phyloP scores from a whole-genome alignment of 2,797 vertebrate genomes.

The Rhyacichthys aspro region DNA sequence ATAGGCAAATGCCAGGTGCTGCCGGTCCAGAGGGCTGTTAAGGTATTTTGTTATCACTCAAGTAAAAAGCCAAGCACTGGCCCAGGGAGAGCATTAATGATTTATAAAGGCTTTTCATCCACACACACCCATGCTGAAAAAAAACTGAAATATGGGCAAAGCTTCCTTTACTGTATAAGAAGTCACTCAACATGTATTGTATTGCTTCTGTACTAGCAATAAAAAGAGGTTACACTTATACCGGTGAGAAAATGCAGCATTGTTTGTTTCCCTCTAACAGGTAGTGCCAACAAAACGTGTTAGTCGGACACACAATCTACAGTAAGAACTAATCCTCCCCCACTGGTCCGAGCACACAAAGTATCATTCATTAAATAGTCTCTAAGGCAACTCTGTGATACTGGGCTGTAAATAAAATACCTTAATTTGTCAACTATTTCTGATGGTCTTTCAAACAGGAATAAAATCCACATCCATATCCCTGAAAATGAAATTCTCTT shows the following conservation, averaged over 20 bases:
- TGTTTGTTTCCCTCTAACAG: conserved; percentile 13
- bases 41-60: conserved; percentile 58
- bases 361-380: conserved; percentile 1
- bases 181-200: neutral
- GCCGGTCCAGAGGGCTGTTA: conserved; percentile 18
- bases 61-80: conserved; percentile 42
- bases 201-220: conserved; percentile 13
- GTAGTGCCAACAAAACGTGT: conserved; percentile 8
- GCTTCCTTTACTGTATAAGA: conserved; percentile 1
- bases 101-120: conserved; percentile 61
- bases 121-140: conserved; percentile 12
- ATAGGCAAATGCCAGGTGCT: conserved; percentile 37
- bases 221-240: conserved; percentile 26
- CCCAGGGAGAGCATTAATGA: conserved; percentile 69
- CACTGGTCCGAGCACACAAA: neutral
- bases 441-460: too few relatives aligned
- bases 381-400: neutral
- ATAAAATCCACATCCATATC: neutral
- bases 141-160: conserved; percentile 1
- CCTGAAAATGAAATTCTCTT: neutral
- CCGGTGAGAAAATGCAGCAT: conserved; percentile 23
- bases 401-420: neutral
- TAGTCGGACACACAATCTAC: neutral
- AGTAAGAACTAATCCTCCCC: conserved; percentile 4
- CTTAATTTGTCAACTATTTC: neutral